Conservation (phyloP, 1,140 invertebrate genomes). For the Hyles euphorbiae region DNA sequence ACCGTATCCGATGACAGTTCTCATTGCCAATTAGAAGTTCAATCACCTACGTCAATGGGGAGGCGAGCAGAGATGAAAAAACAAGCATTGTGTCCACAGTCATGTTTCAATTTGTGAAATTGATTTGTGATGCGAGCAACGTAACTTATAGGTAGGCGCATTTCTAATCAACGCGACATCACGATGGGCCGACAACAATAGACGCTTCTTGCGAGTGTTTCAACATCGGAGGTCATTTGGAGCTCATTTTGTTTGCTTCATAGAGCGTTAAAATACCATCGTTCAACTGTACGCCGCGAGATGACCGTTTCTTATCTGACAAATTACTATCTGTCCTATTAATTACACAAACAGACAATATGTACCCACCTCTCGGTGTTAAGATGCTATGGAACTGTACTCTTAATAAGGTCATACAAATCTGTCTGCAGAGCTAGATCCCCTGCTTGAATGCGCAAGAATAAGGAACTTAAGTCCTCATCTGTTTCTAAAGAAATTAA, state of each 20-base stretch:
- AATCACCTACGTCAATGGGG: slow-evolving; percentile 44
- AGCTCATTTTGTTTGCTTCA: slow-evolving; percentile 16
- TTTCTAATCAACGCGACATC: slow-evolving; percentile 31
- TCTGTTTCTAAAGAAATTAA: too few relatives aligned
- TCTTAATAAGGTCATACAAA: too few relatives aligned
- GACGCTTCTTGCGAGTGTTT: slow-evolving; percentile 23
- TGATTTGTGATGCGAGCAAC: slow-evolving; percentile 43
- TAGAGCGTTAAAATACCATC: slow-evolving; percentile 2
- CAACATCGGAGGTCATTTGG: slow-evolving; percentile 20
- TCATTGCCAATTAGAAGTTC: slow-evolving; percentile 53
- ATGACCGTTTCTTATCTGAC: too few relatives aligned
- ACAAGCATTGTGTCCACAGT: slow-evolving; percentile 36
- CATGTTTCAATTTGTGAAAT: slow-evolving; percentile 60
- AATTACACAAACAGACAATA: too few relatives aligned
- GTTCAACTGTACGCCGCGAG: too few relatives aligned
- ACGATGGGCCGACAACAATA: slow-evolving; percentile 25
- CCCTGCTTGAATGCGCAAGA: too few relatives aligned
- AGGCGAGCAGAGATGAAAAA: slow-evolving; percentile 28
- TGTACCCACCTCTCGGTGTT: too few relatives aligned
- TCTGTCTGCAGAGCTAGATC: too few relatives aligned
- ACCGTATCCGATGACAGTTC: slow-evolving; percentile 28
- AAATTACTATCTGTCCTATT: too few relatives aligned
- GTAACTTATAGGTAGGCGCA: slow-evolving; percentile 14
- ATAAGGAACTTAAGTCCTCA: too few relatives aligned
- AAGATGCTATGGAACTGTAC: too few relatives aligned